phyloP scores from a whole-genome alignment of 2,797 vertebrate genomes.

The Hippocampus kuda region DNA sequence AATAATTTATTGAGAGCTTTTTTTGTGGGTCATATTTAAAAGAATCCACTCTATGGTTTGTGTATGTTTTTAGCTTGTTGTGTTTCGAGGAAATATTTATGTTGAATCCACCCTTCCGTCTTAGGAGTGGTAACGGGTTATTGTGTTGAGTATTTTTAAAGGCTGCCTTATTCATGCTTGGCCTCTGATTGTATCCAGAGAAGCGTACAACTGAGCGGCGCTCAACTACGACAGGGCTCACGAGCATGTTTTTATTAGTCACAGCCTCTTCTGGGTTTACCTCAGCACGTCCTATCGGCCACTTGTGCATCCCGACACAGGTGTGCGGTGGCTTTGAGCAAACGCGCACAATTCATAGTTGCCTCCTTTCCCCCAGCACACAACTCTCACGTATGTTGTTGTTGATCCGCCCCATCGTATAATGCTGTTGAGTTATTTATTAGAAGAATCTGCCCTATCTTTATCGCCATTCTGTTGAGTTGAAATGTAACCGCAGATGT shows the following conservation, averaged over 20 bases:
- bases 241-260: conserved; percentile 9
- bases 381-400: conserved; percentile 12
- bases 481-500: neutral
- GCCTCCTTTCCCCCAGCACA: conserved; percentile 13
- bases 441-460: neutral
- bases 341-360: neutral
- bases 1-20: conserved; percentile 24
- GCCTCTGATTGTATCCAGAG: conserved; percentile 50
- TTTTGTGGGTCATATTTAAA: conserved; percentile 25
- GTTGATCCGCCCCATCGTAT: neutral
- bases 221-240: conserved; percentile 13
- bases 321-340: neutral
- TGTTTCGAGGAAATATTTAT: conserved; percentile 22
- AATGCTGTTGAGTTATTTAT: conserved; percentile 4
- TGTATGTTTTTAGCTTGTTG: conserved; percentile 54
- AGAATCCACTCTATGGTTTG: conserved; percentile 41
- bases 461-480: neutral
- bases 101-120: conserved; percentile 30
- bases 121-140: conserved; percentile 17
- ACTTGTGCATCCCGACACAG: conserved; percentile 44
- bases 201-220: conserved; percentile 21
- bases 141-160: conserved; percentile 27
- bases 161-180: conserved; percentile 64
- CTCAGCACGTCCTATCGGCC: conserved; percentile 45
- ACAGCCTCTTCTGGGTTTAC: conserved; percentile 48